Conservation (phyloP, 2,113 vertebrate species). For the Pungitius pungitius region DNA sequence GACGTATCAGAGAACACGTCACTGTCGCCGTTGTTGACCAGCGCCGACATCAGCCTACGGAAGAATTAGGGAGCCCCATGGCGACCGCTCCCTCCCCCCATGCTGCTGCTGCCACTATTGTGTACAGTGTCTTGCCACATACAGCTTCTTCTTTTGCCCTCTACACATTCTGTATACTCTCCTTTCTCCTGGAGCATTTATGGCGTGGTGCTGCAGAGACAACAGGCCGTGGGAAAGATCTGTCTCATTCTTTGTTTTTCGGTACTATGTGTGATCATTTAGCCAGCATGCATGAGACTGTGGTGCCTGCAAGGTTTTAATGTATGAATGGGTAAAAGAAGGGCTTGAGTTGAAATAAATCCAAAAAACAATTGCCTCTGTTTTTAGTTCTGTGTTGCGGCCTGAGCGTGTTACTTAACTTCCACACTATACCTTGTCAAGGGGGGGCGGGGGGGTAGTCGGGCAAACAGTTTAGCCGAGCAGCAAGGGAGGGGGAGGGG, state of each 20-base stretch:
- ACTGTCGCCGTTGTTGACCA: constrained; percentile 88
- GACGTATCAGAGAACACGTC: constrained; percentile 88
- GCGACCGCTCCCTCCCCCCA: not conserved
- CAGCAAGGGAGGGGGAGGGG: too few species aligned
- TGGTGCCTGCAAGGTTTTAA: constrained; percentile 55
- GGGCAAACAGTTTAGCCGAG: too few species aligned
- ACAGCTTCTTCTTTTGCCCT: constrained; percentile 15
- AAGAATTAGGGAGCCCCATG: constrained; percentile 85
- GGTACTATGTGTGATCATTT: constrained; percentile 45
- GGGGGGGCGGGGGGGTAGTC: too few species aligned
- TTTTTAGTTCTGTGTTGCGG: constrained; percentile 11
- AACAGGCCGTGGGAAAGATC: not conserved
- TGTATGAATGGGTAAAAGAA: constrained; percentile 53
- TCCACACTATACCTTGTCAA: too few species aligned
- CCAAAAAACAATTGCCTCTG: constrained; percentile 8
- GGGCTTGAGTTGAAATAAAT: constrained; percentile 66
- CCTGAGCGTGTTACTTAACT: not conserved
- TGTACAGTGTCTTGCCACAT: constrained; percentile 37
- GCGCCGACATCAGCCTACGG: constrained; percentile 87
- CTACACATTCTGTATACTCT: constrained; percentile 5
- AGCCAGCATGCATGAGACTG: constrained; percentile 47
- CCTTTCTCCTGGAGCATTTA: constrained; percentile 17
- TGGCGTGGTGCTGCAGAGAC: constrained; percentile 33
- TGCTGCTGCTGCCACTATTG: constrained; percentile 24
- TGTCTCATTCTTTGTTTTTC: not conserved